These are phyloP conservation scores for Xiphophorus birchmanni DNA, from an alignment of 2,797 vertebrate species.

Conservation along the genomic window DNA sequence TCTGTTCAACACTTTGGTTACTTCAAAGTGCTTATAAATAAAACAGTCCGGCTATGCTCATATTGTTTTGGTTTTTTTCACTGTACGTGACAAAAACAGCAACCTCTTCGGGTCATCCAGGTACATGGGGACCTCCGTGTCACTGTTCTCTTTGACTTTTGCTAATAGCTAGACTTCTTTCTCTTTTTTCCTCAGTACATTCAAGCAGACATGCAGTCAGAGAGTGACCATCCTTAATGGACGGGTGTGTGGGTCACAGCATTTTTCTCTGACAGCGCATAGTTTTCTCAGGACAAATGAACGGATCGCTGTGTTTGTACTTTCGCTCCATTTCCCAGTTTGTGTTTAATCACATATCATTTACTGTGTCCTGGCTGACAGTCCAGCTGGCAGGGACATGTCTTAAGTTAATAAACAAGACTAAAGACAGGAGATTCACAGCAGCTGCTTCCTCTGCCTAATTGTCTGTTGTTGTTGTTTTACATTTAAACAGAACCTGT, in stretches of 20 bases:
- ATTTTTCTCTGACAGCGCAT: slow-evolving; percentile 31
- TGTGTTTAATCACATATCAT: slow-evolving; percentile 64
- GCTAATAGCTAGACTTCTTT: slow-evolving; percentile 6
- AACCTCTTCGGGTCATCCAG: slow-evolving; percentile 17
- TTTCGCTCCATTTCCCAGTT: slow-evolving; percentile 77
- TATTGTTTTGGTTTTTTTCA: not conserved
- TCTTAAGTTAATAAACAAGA: slow-evolving; percentile 40
- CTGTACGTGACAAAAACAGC: not conserved
- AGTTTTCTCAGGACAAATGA: slow-evolving; percentile 55
- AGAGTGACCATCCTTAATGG: slow-evolving; percentile 48
- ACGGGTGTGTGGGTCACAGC: slow-evolving; percentile 43
- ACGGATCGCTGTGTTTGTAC: slow-evolving; percentile 75
- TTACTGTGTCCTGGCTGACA: slow-evolving; percentile 41
- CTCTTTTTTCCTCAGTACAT: slow-evolving; percentile 11
- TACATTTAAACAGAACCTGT: not conserved
- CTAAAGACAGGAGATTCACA: slow-evolving; percentile 25
- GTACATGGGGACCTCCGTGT: slow-evolving; percentile 1
- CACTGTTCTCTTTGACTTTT: slow-evolving; percentile 21
- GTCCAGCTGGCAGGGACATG: slow-evolving; percentile 23
- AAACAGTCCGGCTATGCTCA: not conserved
- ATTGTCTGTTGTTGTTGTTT: not conserved
- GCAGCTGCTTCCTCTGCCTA: slow-evolving; percentile 22
- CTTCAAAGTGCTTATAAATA: not conserved
- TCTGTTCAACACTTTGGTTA: not conserved
- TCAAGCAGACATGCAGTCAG: slow-evolving; percentile 38